Percentiles rank a stretch among this genome's conserved stretches.
phyloP scores from a whole-genome alignment of 92 coral and sea anemone genomes.

The Actinostola sp. region DNA sequence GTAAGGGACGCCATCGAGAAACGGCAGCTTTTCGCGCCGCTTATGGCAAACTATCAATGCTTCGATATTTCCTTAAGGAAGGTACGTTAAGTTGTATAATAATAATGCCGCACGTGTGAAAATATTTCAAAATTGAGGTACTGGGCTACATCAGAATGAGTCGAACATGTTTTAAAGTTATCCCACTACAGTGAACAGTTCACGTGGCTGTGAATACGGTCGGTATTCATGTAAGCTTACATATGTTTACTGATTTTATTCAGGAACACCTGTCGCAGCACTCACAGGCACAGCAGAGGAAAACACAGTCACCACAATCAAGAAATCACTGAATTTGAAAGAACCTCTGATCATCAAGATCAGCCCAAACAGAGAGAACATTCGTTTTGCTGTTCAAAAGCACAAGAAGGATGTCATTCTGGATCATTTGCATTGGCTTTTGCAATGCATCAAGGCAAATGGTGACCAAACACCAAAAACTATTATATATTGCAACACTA shows the following conservation, averaged over 20 bases:
- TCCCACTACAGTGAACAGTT: background rate
- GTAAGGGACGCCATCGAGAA: too few relatives aligned
- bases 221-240: background rate
- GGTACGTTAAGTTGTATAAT: too few relatives aligned
- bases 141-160: too few relatives aligned
- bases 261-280: slow-evolving; percentile 62
- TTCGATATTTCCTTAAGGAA: too few relatives aligned
- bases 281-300: slow-evolving; percentile 65
- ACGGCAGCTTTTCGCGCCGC: too few relatives aligned
- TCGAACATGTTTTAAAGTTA: too few relatives aligned
- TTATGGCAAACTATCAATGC: too few relatives aligned
- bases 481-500: too few relatives aligned
- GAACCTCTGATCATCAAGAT: slow-evolving; percentile 27
- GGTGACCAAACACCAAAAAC: slow-evolving; percentile 11
- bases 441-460: slow-evolving; percentile 9
- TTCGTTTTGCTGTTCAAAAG: slow-evolving; percentile 35
- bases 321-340: slow-evolving; percentile 13
- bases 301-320: slow-evolving; percentile 41
- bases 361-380: slow-evolving; percentile 49
- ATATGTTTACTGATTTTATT: background rate
- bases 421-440: slow-evolving; percentile 41
- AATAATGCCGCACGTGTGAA: too few relatives aligned
- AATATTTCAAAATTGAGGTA: too few relatives aligned
- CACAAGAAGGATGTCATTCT: slow-evolving; percentile 19
- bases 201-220: background rate